Conservation (phyloP, 2,113 vertebrate genomes). For the Pluvialis apricaria region DNA sequence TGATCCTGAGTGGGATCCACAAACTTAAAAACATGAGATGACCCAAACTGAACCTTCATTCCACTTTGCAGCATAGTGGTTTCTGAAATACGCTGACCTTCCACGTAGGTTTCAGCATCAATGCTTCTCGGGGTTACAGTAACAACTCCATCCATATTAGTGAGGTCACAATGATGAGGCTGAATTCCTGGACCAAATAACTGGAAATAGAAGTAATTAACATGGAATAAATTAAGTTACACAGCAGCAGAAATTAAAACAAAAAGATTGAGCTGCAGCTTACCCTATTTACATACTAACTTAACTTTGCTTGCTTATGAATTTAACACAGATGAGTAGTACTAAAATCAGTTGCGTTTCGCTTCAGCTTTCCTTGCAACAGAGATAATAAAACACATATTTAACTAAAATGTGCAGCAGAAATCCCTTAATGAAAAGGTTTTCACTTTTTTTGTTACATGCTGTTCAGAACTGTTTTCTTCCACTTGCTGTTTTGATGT, state of each 20-base stretch:
- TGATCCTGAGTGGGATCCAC: constrained; percentile 96
- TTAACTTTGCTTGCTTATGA: not conserved
- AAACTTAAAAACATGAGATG: constrained; percentile 93
- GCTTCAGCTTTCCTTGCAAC: not conserved
- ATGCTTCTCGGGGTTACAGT: constrained; percentile 89
- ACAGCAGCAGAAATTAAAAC: not conserved
- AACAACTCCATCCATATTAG: constrained; percentile 94
- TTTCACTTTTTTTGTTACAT: not conserved
- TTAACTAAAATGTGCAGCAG: not conserved
- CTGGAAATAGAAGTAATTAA: constrained; percentile 62
- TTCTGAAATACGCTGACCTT: constrained; percentile 89
- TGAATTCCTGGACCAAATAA: constrained; percentile 92
- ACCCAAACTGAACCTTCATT: constrained; percentile 92
- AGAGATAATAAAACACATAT: not conserved
- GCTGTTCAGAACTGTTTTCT: not conserved
- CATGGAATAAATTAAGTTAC: not conserved
- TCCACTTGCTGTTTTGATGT: not conserved
- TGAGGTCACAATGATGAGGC: constrained; percentile 96
- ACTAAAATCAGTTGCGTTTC: not conserved
- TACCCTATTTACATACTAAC: not conserved
- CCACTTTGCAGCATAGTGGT: constrained; percentile 93
- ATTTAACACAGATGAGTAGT: not conserved
- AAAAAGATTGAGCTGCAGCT: not conserved
- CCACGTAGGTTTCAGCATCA: constrained; percentile 92
- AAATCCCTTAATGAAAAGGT: not conserved